Conservation (phyloP, 2,113 vertebrate genomes). For the Labrus mixtus region DNA sequence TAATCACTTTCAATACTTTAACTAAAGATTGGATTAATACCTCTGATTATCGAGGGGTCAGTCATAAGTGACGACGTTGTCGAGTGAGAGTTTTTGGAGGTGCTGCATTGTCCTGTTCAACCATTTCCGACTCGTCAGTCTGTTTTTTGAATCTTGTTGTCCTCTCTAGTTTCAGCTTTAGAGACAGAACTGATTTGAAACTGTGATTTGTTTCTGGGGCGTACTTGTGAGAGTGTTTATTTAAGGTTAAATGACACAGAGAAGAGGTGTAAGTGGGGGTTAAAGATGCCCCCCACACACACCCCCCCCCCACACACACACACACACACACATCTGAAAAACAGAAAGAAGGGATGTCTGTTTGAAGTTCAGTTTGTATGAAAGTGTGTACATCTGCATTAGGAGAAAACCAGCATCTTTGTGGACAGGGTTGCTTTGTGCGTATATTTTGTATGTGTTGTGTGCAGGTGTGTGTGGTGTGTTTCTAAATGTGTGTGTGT, state of each 20-base stretch:
- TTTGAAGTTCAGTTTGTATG: slow-evolving; percentile 18
- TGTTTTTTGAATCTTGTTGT: no score
- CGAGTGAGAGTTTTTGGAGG: no score
- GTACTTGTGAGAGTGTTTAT: neutral
- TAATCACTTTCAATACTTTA: no score
- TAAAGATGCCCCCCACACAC: neutral
- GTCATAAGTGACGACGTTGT: no score
- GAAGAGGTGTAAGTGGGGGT: neutral
- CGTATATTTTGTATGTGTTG: neutral
- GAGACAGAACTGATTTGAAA: no score
- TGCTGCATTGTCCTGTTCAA: no score
- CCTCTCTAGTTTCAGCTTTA: no score
- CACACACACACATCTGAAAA: neutral
- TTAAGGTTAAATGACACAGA: neutral
- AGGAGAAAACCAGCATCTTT: neutral
- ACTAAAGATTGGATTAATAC: no score
- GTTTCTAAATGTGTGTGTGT: slow-evolving; percentile 5
- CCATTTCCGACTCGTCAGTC: no score
- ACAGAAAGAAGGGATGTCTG: neutral
- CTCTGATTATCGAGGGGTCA: no score
- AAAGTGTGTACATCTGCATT: slow-evolving; percentile 2
- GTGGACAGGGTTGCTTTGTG: neutral
- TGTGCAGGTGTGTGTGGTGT: slow-evolving; percentile 2
- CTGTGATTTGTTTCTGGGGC: no score
- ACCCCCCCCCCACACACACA: no score